These are phyloP conservation scores for Cantharis lateralis DNA, from an alignment of 2,888 invertebrate genomes.

Conservation along the genomic window DNA sequence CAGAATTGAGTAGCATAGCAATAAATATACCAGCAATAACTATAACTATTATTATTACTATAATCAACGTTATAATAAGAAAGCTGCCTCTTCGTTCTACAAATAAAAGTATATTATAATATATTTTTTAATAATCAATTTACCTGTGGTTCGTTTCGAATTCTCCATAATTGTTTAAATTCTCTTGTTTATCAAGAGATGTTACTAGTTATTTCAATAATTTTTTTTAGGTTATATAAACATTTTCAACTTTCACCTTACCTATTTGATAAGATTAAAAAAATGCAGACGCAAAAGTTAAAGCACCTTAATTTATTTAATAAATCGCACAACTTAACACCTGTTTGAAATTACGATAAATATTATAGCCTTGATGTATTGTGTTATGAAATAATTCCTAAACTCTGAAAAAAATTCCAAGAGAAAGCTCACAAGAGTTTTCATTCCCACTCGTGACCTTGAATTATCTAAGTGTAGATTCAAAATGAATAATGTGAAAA, in stretches of 20 bases:
- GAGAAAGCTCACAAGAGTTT: neutral
- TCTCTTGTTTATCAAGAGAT: neutral
- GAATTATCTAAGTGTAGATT: neutral
- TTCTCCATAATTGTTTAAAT: constrained; percentile 13
- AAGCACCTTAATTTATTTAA: neutral
- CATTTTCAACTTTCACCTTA: neutral
- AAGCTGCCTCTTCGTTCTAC: constrained; percentile 40
- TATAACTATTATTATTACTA: constrained; percentile 37
- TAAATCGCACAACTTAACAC: neutral
- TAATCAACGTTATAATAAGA: constrained; percentile 40
- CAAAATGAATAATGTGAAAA: too few relatives aligned
- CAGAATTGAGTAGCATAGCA: constrained; percentile 35
- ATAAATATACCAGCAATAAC: constrained; percentile 39
- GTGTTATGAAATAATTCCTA: neutral
- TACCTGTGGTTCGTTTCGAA: constrained; percentile 21
- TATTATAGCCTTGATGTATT: neutral
- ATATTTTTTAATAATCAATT: neutral
- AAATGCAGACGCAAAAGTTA: neutral
- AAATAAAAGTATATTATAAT: neutral
- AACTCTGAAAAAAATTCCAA: neutral
- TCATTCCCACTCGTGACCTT: neutral
- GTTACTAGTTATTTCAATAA: neutral
- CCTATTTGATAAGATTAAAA: neutral
- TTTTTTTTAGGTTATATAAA: neutral
- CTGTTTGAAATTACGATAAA: too few relatives aligned